Evolutionary conservation across 2,888 invertebrate genomes (phyloP).

Genomic region (Microctonus aethiopoides): DNA sequence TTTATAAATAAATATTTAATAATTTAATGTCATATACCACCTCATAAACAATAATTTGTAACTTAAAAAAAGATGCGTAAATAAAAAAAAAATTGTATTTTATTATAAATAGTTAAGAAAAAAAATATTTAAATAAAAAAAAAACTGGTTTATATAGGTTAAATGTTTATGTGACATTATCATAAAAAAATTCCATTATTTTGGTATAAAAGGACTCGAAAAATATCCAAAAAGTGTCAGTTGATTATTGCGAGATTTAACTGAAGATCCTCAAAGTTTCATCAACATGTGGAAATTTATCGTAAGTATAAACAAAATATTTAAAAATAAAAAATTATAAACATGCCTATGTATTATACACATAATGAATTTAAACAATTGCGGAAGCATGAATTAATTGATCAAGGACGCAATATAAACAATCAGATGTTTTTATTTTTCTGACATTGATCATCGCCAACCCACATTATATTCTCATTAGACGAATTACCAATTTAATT

Average conservation of each 20-base stretch:
- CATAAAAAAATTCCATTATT: not conserved
- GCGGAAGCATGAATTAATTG: conserved; percentile 23
- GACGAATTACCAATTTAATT: conserved; percentile 14
- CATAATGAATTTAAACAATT: not conserved
- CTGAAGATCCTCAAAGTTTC: not conserved
- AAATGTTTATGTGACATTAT: not conserved
- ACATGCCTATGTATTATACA: not conserved
- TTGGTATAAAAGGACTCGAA: conserved; percentile 27
- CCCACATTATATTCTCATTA: not conserved
- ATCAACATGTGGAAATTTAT: conserved; percentile 14
- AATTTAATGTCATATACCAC: not conserved
- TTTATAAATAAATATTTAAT: not conserved
- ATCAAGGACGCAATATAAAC: conserved; percentile 24
- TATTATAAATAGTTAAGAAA: not conserved
- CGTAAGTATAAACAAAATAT: conserved; percentile 2
- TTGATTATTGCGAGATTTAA: not conserved
- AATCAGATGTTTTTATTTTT: conserved; percentile 29
- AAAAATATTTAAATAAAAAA: not conserved
- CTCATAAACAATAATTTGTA: not conserved
- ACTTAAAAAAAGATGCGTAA: not conserved
- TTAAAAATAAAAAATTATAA: not conserved
- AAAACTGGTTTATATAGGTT: conserved; percentile 19
- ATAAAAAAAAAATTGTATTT: not conserved
- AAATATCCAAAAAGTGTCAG: conserved; percentile 17
- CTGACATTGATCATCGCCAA: conserved; percentile 31